phyloP scores from a whole-genome alignment of 30 jellyfish, hydroid and myxozoan genomes.

The Sanderia malayensis region DNA sequence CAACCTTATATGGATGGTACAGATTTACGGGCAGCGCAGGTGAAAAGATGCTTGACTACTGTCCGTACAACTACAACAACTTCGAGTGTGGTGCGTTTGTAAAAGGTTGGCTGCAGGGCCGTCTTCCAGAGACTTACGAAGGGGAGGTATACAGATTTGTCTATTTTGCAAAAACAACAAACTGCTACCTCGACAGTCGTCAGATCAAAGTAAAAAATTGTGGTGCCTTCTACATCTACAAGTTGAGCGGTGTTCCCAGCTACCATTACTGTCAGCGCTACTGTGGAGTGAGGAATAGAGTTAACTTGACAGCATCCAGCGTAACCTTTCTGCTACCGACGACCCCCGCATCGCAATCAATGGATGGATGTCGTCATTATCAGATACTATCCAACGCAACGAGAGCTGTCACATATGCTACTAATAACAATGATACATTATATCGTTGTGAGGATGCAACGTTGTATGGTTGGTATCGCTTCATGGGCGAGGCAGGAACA shows the following conservation, averaged over 20 bases:
- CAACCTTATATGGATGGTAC: constrained; percentile 35
- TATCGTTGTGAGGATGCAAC: constrained; percentile 60
- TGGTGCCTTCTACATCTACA: constrained; percentile 28
- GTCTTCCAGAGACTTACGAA: constrained; percentile 26
- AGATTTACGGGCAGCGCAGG: constrained; percentile 47
- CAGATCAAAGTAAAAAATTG: constrained; percentile 24
- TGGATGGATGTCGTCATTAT: constrained; percentile 53
- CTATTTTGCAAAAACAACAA: constrained; percentile 21
- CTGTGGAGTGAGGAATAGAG: constrained; percentile 12
- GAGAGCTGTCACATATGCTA: constrained; percentile 37
- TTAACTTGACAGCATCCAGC: neutral
- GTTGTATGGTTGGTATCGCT: constrained; percentile 82
- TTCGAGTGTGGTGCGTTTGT: constrained; percentile 23
- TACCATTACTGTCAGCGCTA: constrained; percentile 15
- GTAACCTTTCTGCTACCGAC: neutral
- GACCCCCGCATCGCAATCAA: constrained; percentile 19
- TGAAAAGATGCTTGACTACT: neutral
- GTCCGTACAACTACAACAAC: constrained; percentile 8
- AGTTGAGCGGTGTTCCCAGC: neutral
- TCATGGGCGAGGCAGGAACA: constrained; percentile 61
- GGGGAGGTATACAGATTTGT: constrained; percentile 24
- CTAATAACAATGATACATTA: constrained; percentile 38
- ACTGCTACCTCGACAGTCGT: constrained; percentile 20
- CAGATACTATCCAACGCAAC: constrained; percentile 48
- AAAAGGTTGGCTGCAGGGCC: constrained; percentile 42